These are phyloP conservation scores for Paralichthys olivaceus DNA, from an alignment of 2,113 vertebrate genomes.

Conservation along the genomic window DNA sequence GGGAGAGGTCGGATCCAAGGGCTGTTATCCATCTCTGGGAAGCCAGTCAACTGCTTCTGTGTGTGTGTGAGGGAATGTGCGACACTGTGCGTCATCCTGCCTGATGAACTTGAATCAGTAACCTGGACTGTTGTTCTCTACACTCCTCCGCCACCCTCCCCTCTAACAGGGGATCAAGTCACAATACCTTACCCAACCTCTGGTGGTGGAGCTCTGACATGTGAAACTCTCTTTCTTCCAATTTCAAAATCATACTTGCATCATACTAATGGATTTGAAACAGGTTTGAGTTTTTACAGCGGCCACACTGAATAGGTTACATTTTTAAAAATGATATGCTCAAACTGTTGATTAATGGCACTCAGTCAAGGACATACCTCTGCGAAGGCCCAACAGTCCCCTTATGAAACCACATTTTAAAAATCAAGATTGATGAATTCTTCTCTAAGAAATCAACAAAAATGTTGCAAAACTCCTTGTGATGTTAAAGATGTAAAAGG, in stretches of 20 bases:
- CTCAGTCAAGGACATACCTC: no score
- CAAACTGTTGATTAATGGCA: no score
- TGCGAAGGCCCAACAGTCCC: no score
- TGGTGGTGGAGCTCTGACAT: constrained; percentile 30
- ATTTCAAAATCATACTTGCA: neutral
- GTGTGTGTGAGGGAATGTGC: neutral
- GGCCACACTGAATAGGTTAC: no score
- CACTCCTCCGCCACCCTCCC: constrained; percentile 34
- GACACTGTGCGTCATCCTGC: constrained; percentile 64
- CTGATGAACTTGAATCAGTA: constrained; percentile 64
- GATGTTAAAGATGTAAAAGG: no score
- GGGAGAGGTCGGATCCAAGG: constrained; percentile 15
- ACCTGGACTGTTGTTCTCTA: constrained; percentile 59
- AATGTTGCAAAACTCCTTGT: no score
- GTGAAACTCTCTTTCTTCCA: neutral
- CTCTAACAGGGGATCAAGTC: constrained; percentile 53
- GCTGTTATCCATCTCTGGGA: constrained; percentile 52
- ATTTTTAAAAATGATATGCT: no score
- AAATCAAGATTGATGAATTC: no score
- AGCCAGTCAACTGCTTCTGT: constrained; percentile 9
- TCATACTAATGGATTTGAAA: neutral
- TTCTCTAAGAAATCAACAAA: no score
- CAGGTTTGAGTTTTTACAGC: neutral
- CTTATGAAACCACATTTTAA: no score
- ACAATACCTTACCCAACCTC: constrained; percentile 38